phyloP scores from a whole-genome alignment of 2,888 invertebrate genomes.

The Mesopsocus fuscifrons region DNA sequence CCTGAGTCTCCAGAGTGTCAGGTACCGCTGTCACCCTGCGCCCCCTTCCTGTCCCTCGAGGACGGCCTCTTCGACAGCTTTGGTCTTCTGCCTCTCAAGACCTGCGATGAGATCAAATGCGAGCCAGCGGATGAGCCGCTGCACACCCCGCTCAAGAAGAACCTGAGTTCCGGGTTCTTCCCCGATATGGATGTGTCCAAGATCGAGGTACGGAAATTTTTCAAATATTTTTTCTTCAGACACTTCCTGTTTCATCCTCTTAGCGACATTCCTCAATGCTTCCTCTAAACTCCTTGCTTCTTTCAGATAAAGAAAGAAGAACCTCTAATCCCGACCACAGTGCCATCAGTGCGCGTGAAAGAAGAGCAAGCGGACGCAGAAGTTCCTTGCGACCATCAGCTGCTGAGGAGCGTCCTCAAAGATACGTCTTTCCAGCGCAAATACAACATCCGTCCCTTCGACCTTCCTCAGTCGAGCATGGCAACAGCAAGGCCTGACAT shows the following conservation, averaged over 20 bases:
- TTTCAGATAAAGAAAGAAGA: neutral
- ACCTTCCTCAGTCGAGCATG: slow-evolving; percentile 28
- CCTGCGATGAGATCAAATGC: slow-evolving; percentile 8
- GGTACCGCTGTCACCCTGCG: slow-evolving; percentile 25
- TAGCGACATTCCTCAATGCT: too few species aligned
- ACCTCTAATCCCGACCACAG: slow-evolving; percentile 6
- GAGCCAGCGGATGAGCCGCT: slow-evolving; percentile 6
- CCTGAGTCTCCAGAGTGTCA: slow-evolving; percentile 27
- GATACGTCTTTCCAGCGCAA: slow-evolving; percentile 73
- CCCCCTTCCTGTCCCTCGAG: slow-evolving; percentile 33
- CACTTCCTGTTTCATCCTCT: too few species aligned
- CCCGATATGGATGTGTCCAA: neutral
- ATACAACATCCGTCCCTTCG: slow-evolving; percentile 62
- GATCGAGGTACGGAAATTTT: neutral
- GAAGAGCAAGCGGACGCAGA: slow-evolving; percentile 16
- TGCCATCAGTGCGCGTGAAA: slow-evolving; percentile 13
- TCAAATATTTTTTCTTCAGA: too few species aligned
- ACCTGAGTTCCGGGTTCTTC: slow-evolving; percentile 4
- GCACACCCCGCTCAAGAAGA: slow-evolving; percentile 12
- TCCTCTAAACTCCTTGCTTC: too few species aligned
- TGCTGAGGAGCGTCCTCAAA: slow-evolving; percentile 59
- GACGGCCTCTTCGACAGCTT: slow-evolving; percentile 13
- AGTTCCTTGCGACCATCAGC: slow-evolving; percentile 38
- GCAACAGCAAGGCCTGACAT: slow-evolving; percentile 17
- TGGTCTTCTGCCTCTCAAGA: slow-evolving; percentile 15